phyloP scores from a whole-genome alignment of 2,113 vertebrate species.

The Calyptomena viridis region DNA sequence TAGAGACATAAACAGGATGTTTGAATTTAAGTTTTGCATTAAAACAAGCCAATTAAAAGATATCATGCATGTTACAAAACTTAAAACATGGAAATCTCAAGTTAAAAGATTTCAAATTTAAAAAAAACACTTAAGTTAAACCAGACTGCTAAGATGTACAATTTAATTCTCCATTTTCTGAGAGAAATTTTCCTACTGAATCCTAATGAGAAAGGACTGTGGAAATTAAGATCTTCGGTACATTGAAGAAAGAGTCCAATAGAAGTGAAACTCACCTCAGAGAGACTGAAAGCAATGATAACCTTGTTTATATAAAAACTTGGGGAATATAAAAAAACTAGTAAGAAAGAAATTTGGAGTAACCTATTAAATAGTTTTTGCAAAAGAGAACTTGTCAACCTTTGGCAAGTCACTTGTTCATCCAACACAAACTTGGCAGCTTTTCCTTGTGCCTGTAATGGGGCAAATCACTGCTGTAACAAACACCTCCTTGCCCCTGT shows the following conservation, averaged over 20 bases:
- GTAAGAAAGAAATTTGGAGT: background rate
- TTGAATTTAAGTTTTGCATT: background rate
- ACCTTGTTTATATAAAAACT: background rate
- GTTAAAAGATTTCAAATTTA: background rate
- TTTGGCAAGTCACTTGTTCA: background rate
- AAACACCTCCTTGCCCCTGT: background rate
- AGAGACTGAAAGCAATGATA: background rate
- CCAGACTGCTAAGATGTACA: background rate
- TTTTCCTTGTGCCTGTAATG: background rate
- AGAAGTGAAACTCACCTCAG: background rate
- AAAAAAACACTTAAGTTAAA: background rate
- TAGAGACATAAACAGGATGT: background rate
- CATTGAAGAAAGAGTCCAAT: background rate
- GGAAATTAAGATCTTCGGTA: background rate
- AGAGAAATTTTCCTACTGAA: background rate
- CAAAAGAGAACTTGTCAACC: background rate
- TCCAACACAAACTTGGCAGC: background rate
- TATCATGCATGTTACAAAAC: background rate
- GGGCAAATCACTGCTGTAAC: background rate
- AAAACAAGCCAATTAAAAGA: background rate
- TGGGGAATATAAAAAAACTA: background rate
- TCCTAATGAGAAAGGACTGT: background rate
- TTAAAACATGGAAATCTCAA: background rate
- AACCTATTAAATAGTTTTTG: background rate
- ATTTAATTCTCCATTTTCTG: background rate